phyloP scores from a whole-genome alignment of 2,113 vertebrate species.

The Hydrochoerus hydrochaeris region DNA sequence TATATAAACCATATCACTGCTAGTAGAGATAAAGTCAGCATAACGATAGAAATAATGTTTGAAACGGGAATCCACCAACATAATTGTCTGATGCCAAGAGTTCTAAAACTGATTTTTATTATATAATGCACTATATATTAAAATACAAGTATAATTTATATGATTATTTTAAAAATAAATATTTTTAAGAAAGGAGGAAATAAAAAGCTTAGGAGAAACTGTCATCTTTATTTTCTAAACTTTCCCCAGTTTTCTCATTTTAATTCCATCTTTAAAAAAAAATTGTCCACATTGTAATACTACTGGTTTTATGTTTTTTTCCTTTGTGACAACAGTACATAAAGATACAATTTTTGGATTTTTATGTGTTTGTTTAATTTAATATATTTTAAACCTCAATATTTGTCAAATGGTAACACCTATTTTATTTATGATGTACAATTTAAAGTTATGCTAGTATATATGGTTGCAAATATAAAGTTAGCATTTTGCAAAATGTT shows the following conservation, averaged over 20 bases:
- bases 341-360: not conserved
- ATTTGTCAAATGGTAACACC: not conserved
- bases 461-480: not conserved
- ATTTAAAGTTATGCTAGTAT: not conserved
- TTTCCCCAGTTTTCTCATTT: not conserved
- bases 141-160: not conserved
- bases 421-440: not conserved
- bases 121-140: not conserved
- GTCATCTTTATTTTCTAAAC: not conserved
- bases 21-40: not conserved
- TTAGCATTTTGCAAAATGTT: not conserved
- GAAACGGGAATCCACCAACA: not conserved
- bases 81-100: not conserved
- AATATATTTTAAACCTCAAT: not conserved
- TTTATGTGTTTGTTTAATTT: not conserved
- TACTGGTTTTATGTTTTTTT: not conserved
- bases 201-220: not conserved
- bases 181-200: not conserved
- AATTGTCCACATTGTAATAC: not conserved
- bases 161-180: slow-evolving; percentile 2
- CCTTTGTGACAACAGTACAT: not conserved
- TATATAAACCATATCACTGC: not conserved
- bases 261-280: not conserved
- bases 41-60: slow-evolving; percentile 10
- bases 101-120: slow-evolving; percentile 22